These are phyloP conservation scores for Eupelmus urozonus DNA, from an alignment of 2,888 invertebrate species.

Conservation along the genomic window DNA sequence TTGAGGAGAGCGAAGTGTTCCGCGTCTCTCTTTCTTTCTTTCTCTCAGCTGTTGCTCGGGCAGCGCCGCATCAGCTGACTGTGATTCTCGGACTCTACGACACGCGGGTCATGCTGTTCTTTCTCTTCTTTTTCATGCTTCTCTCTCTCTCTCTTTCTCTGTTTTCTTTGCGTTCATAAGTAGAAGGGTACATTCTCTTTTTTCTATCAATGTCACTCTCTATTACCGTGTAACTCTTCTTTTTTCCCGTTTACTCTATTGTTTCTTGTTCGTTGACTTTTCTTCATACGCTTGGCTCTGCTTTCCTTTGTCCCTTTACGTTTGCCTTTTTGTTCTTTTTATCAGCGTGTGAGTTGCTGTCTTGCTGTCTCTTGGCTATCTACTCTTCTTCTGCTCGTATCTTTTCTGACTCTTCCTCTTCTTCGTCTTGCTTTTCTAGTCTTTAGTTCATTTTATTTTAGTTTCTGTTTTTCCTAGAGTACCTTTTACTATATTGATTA, in stretches of 20 bases:
- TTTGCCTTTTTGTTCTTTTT: too few relatives aligned
- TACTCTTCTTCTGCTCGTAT: slow-evolving; percentile 16
- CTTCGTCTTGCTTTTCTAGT: background rate
- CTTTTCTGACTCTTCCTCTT: slow-evolving; percentile 16
- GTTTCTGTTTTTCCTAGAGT: slow-evolving; percentile 1
- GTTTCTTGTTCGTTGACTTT: too few relatives aligned
- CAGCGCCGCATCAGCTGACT: slow-evolving; percentile 60
- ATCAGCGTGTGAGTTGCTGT: too few relatives aligned
- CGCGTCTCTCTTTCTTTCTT: slow-evolving; percentile 29
- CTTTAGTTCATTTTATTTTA: background rate
- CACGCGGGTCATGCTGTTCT: slow-evolving; percentile 62
- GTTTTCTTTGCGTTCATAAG: slow-evolving; percentile 14
- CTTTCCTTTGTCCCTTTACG: slow-evolving; percentile 55
- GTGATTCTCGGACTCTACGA: slow-evolving; percentile 1
- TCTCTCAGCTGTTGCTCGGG: background rate
- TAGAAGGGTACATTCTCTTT: too few relatives aligned
- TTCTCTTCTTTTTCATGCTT: slow-evolving; percentile 42
- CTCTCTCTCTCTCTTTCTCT: slow-evolving; percentile 39
- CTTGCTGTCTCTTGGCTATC: slow-evolving; percentile 38
- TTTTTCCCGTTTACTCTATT: too few relatives aligned
- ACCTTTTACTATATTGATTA: too few relatives aligned
- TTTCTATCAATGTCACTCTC: too few relatives aligned
- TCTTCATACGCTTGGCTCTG: too few relatives aligned
- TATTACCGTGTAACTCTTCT: slow-evolving; percentile 58
- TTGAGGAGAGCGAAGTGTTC: slow-evolving; percentile 52